These are phyloP conservation scores for Anseranas semipalmata DNA, from an alignment of 2,113 vertebrate species.

Conservation along the genomic window DNA sequence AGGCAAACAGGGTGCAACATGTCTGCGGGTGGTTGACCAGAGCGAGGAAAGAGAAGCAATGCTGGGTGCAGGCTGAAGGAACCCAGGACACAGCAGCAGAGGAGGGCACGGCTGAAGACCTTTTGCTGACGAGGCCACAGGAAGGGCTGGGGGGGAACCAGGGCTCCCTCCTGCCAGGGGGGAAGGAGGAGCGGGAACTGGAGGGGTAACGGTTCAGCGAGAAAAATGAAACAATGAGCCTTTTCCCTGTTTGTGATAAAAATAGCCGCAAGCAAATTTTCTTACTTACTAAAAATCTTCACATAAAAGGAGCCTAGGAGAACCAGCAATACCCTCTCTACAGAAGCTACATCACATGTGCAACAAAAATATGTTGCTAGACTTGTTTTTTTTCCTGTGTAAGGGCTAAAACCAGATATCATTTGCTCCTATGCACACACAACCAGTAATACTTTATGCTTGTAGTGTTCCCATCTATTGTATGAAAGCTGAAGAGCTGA, in stretches of 20 bases:
- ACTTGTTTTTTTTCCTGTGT: background rate
- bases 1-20: too few relatives aligned
- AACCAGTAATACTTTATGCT: background rate
- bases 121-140: background rate
- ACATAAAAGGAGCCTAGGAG: background rate
- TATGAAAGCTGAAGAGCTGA: background rate
- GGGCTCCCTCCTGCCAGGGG: background rate
- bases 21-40: background rate
- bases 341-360: background rate
- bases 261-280: background rate
- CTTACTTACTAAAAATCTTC: background rate
- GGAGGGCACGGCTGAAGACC: background rate
- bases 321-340: background rate
- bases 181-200: background rate
- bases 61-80: background rate
- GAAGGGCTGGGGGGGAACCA: background rate
- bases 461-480: background rate
- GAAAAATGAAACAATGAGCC: background rate
- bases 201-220: background rate
- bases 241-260: constrained; percentile 1
- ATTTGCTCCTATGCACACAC: background rate
- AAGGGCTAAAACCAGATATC: background rate
- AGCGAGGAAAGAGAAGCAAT: background rate
- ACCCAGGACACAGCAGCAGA: too few relatives aligned
- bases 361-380: constrained; percentile 21